These are phyloP conservation scores for Heliopora coerulea DNA, from an alignment of 92 coral and sea anemone genomes.

Conservation along the genomic window DNA sequence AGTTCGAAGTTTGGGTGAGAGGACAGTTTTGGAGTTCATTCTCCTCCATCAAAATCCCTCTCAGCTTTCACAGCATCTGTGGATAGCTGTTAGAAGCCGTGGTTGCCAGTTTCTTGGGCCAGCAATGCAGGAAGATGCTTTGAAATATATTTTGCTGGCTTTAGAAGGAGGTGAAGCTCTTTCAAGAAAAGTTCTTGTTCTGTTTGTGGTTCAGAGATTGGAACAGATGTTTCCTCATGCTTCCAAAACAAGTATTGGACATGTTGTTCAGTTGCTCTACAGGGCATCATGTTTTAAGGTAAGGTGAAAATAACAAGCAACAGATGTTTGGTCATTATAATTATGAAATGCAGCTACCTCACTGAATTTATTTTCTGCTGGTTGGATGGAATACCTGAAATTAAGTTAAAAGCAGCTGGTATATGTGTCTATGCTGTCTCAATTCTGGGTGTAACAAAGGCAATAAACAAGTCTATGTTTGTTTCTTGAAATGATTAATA, in stretches of 20 bases:
- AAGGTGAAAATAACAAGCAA: background rate
- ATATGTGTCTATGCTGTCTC: too few species aligned
- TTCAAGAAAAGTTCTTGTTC: conserved; percentile 93
- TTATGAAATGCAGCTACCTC: too few species aligned
- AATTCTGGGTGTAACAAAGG: too few species aligned
- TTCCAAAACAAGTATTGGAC: conserved; percentile 47
- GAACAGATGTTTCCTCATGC: conserved; percentile 48
- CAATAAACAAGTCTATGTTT: too few species aligned
- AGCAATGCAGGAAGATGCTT: conserved; percentile 99
- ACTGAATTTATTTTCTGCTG: too few species aligned
- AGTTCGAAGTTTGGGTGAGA: conserved; percentile 93
- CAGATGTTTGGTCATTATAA: too few species aligned
- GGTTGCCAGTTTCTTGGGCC: conserved; percentile 99
- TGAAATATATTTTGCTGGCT: conserved; percentile 82
- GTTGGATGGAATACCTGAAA: too few species aligned
- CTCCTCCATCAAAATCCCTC: conserved; percentile 94
- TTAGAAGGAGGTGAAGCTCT: conserved; percentile 95
- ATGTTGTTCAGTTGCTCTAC: conserved; percentile 45
- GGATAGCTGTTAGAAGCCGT: conserved; percentile 97
- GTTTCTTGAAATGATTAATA: too few species aligned
- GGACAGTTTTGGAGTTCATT: conserved; percentile 95
- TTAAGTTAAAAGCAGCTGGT: too few species aligned
- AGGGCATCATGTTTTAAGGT: conserved; percentile 49
- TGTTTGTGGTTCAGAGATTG: conserved; percentile 51
- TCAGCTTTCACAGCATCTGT: conserved; percentile 84